These are phyloP conservation scores for Coracias cyanogaster DNA, from an alignment of 2,797 vertebrate genomes.

Conservation along the genomic window DNA sequence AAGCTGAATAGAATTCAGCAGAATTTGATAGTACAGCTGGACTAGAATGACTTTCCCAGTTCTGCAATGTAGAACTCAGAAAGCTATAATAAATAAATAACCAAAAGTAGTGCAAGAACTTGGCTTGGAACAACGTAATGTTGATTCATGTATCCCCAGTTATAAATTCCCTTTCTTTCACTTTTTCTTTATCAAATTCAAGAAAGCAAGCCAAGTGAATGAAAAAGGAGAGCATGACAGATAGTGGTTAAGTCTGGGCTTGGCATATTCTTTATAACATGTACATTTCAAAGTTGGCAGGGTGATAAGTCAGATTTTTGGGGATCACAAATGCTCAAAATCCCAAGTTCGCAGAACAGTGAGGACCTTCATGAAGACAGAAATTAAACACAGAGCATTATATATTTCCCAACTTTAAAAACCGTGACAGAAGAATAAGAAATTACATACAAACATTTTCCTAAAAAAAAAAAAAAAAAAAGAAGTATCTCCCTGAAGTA, in stretches of 20 bases:
- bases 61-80: background rate
- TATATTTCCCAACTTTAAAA: background rate
- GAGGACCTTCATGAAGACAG: background rate
- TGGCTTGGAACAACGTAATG: background rate
- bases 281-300: background rate
- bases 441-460: background rate
- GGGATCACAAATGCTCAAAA: background rate
- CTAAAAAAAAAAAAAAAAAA: background rate
- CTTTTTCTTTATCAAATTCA: background rate
- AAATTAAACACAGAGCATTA: background rate
- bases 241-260: background rate
- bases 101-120: background rate
- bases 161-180: background rate
- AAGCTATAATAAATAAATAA: background rate
- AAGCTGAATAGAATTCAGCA: background rate
- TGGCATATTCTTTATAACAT: background rate
- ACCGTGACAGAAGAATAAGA: background rate
- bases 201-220: conserved; percentile 23
- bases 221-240: background rate
- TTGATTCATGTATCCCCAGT: background rate
- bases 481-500: conserved; percentile 47
- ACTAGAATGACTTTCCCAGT: background rate
- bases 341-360: background rate
- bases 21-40: background rate
- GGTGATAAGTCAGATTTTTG: background rate